Evolutionary conservation across 2,797 vertebrate species (phyloP).

Genomic region (Aulostomus chinensis): DNA sequence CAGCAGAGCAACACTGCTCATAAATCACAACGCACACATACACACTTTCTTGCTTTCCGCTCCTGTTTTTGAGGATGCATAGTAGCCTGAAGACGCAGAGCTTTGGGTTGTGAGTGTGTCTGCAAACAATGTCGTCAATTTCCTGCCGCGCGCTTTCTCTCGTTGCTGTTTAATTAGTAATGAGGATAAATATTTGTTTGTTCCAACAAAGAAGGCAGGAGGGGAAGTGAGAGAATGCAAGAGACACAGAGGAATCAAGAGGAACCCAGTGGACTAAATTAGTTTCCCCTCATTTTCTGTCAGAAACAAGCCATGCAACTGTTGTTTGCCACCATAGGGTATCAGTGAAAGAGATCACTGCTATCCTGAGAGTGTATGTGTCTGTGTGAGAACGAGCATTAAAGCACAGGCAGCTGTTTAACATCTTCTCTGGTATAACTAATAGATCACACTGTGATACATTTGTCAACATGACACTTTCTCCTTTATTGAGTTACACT

Average conservation of each 20-base stretch:
- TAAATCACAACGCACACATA: constrained; percentile 84
- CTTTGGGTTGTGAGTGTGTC: constrained; percentile 12
- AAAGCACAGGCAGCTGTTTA: constrained; percentile 74
- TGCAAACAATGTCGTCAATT: constrained; percentile 71
- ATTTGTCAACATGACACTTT: constrained; percentile 82
- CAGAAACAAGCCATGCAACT: constrained; percentile 49
- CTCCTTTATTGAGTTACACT: constrained; percentile 82
- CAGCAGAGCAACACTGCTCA: constrained; percentile 83
- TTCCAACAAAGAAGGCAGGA: constrained; percentile 72
- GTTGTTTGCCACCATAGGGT: constrained; percentile 40
- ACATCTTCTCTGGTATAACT: constrained; percentile 78
- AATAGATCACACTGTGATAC: constrained; percentile 74
- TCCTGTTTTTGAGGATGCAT: constrained; percentile 10
- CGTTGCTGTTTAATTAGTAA: constrained; percentile 91
- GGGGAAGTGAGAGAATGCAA: constrained; percentile 13
- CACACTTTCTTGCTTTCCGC: not conserved
- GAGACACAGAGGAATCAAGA: not conserved
- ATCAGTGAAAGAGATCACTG: constrained; percentile 39
- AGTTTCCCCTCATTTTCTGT: constrained; percentile 61
- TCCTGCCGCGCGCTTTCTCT: constrained; percentile 74
- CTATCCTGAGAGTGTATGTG: constrained; percentile 23
- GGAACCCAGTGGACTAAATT: constrained; percentile 66
- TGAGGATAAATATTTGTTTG: constrained; percentile 95
- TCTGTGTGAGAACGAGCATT: constrained; percentile 40
- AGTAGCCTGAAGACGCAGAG: constrained; percentile 27